Percentiles rank a stretch among this genome's conserved stretches.
These are phyloP conservation scores for Riparia riparia DNA, from an alignment of 2,113 vertebrate genomes.

Conservation along the genomic window DNA sequence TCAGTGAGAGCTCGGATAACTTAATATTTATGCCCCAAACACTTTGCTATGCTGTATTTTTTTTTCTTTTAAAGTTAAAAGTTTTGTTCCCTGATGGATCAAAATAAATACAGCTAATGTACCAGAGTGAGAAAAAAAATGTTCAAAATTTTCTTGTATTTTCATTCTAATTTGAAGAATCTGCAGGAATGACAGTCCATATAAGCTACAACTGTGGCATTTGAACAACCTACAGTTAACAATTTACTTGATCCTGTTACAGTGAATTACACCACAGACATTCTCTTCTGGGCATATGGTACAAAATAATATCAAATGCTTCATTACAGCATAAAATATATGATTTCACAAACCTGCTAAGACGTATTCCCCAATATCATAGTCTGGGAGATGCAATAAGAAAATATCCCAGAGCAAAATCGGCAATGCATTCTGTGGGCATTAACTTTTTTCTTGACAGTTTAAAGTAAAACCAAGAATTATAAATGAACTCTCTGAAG, in stretches of 20 bases:
- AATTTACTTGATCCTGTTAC: not conserved
- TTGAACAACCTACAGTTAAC: not conserved
- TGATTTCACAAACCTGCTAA: not conserved
- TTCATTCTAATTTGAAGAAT: not conserved
- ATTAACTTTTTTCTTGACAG: slow-evolving; percentile 22
- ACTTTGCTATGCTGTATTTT: not conserved
- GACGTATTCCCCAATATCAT: not conserved
- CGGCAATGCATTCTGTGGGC: not conserved
- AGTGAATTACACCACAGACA: not conserved
- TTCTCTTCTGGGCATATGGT: not conserved
- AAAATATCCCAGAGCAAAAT: slow-evolving; percentile 26
- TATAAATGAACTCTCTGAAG: not conserved
- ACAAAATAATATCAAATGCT: slow-evolving; percentile 3
- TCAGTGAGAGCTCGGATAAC: not conserved
- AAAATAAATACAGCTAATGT: not conserved
- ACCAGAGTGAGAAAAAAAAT: not conserved
- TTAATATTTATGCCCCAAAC: not conserved
- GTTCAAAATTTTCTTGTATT: not conserved
- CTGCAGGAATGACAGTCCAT: not conserved
- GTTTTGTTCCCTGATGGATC: not conserved
- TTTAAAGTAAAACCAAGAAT: slow-evolving; percentile 20
- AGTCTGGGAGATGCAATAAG: not conserved
- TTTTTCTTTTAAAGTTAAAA: not conserved
- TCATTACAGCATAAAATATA: not conserved
- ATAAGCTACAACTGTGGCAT: not conserved